phyloP scores from a whole-genome alignment of 2,888 invertebrate genomes.

The Tyria jacobaeae region DNA sequence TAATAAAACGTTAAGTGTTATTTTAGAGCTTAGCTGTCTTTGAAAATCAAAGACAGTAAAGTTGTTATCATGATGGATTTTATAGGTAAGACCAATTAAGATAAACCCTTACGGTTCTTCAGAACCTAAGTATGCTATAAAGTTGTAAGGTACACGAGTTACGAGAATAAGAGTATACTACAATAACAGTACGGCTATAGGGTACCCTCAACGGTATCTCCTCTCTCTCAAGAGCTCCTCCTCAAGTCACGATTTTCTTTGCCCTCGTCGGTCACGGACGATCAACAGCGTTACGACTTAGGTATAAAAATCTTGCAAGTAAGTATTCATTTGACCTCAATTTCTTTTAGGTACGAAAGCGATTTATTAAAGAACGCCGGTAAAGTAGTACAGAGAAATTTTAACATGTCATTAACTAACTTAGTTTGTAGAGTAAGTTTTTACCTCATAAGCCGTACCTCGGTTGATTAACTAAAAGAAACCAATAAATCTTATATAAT shows the following conservation, averaged over 20 bases:
- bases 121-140: background rate
- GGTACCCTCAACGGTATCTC: background rate
- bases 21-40: too few relatives aligned
- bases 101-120: background rate
- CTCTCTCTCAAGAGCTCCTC: background rate
- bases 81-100: background rate
- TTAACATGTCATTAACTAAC: too few relatives aligned
- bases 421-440: too few relatives aligned
- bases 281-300: background rate
- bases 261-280: background rate
- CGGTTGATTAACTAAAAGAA: too few relatives aligned
- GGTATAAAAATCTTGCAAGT: background rate
- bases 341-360: background rate
- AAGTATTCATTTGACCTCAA: background rate
- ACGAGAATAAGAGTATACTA: background rate
- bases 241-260: background rate
- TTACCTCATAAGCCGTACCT: too few relatives aligned
- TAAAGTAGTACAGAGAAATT: too few relatives aligned
- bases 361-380: background rate
- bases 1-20: too few relatives aligned
- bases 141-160: background rate
- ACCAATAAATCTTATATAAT: too few relatives aligned
- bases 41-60: too few relatives aligned
- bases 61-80: background rate
- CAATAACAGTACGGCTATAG: background rate